These are phyloP conservation scores for Heloderma charlesbogerti DNA, from an alignment of 2,113 vertebrate genomes.

Conservation along the genomic window DNA sequence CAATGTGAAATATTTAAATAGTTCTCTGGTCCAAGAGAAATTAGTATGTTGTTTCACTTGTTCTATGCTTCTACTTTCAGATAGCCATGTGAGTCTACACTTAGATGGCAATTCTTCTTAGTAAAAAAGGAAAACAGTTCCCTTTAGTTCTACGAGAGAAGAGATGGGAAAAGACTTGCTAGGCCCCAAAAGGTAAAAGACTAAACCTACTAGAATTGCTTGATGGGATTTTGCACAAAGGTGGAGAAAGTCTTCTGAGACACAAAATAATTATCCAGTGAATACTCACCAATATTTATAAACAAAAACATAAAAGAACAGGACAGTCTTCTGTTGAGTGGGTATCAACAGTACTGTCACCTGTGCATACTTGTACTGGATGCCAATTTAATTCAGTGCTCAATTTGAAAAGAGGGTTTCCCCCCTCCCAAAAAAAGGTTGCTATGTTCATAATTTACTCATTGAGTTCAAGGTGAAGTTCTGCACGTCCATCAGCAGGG, in stretches of 20 bases:
- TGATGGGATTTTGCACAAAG: constrained; percentile 31
- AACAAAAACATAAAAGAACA: constrained; percentile 50
- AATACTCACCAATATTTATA: constrained; percentile 57
- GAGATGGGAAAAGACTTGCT: neutral
- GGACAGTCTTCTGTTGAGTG: constrained; percentile 40
- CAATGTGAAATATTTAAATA: neutral
- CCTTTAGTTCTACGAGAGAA: constrained; percentile 34
- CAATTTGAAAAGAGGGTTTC: constrained; percentile 59
- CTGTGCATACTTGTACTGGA: constrained; percentile 41
- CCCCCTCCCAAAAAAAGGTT: constrained; percentile 31
- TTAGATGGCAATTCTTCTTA: neutral
- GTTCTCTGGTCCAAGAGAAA: neutral
- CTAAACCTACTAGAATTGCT: constrained; percentile 28
- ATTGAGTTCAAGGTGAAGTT: constrained; percentile 72
- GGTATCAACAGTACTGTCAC: constrained; percentile 46
- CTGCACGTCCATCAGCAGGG: constrained; percentile 63
- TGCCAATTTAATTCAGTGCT: constrained; percentile 56
- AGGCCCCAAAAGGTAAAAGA: constrained; percentile 4
- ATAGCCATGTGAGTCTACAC: neutral
- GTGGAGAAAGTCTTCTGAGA: constrained; percentile 44
- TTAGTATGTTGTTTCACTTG: neutral
- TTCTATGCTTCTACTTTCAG: neutral
- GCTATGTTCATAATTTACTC: constrained; percentile 79
- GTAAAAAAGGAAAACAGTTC: neutral
- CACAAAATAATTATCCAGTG: constrained; percentile 48